A percentile compares a stretch with the other conserved stretches of the same genome.
These are phyloP conservation scores for Cremastobaeus sp. DNA, from an alignment of 2,888 invertebrate species.

Conservation along the genomic window DNA sequence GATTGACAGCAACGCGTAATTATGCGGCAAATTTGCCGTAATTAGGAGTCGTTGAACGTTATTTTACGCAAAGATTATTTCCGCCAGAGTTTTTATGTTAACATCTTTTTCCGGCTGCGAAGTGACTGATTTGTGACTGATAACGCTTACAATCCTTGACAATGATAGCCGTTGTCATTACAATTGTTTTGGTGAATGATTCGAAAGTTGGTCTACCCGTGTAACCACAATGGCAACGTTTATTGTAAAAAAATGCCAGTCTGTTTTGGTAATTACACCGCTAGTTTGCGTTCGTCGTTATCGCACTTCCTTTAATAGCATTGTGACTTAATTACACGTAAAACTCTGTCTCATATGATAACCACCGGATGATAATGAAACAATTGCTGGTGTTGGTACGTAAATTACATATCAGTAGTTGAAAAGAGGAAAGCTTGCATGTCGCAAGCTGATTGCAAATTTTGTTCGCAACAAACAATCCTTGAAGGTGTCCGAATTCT, in stretches of 20 bases:
- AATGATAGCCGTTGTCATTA: constrained; percentile 27
- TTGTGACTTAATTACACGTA: constrained; percentile 25
- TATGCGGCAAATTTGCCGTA: constrained; percentile 49
- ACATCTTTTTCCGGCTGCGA: constrained; percentile 48
- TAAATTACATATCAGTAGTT: too few relatives aligned
- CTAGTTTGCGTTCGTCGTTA: constrained; percentile 33
- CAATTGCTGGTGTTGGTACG: constrained; percentile 4
- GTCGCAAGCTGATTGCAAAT: too few relatives aligned
- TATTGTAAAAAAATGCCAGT: constrained; percentile 29
- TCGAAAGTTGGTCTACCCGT: constrained; percentile 19
- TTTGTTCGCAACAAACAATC: too few relatives aligned
- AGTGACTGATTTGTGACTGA: constrained; percentile 50
- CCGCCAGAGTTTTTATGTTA: constrained; percentile 46
- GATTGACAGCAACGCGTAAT: constrained; percentile 35
- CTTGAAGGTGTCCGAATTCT: too few relatives aligned
- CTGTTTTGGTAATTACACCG: constrained; percentile 29
- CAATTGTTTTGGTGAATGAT: constrained; percentile 32
- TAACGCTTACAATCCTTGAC: constrained; percentile 25
- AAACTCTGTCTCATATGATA: constrained; percentile 13
- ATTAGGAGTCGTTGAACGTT: constrained; percentile 35
- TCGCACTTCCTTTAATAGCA: constrained; percentile 33
- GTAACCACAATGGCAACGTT: constrained; percentile 22
- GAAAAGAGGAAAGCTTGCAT: too few relatives aligned
- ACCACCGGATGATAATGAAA: constrained; percentile 9
- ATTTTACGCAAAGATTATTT: constrained; percentile 51